These are phyloP conservation scores for Channallabes apus DNA, from an alignment of 2,797 vertebrate genomes.

Conservation along the genomic window DNA sequence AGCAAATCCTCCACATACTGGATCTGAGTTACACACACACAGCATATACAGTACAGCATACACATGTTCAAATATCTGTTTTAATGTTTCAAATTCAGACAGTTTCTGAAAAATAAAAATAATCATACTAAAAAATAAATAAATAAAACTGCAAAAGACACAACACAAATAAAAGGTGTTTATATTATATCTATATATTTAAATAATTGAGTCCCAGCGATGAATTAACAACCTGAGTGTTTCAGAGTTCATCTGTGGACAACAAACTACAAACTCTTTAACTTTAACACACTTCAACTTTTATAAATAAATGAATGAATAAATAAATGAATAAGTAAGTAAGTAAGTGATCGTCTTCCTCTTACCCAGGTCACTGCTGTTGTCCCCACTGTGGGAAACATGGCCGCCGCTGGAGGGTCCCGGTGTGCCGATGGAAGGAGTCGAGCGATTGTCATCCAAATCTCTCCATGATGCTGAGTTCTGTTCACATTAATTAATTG, in stretches of 20 bases:
- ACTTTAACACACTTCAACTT: no score
- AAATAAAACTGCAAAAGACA: neutral
- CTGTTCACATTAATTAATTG: slow-evolving; percentile 62
- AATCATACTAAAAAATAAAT: neutral
- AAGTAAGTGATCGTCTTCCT: neutral
- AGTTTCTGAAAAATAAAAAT: neutral
- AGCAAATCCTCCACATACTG: neutral
- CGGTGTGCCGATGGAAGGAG: slow-evolving; percentile 91
- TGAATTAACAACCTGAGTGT: no score
- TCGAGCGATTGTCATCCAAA: slow-evolving; percentile 91
- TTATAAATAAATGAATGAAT: neutral
- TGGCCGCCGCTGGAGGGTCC: slow-evolving; percentile 96
- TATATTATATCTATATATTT: neutral
- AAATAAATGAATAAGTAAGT: no score
- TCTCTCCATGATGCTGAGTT: slow-evolving; percentile 96
- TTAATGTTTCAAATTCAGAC: neutral
- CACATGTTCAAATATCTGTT: neutral
- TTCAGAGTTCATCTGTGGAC: no score
- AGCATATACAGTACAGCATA: no score
- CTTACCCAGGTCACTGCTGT: slow-evolving; percentile 97
- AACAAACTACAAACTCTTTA: no score
- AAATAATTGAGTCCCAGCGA: neutral
- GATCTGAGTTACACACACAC: neutral
- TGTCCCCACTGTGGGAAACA: slow-evolving; percentile 94
- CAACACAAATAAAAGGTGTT: neutral